Percentiles rank a stretch among this genome's conserved stretches.
Conservation (phyloP, 2,888 invertebrate species). For the Clusia tigrina region DNA sequence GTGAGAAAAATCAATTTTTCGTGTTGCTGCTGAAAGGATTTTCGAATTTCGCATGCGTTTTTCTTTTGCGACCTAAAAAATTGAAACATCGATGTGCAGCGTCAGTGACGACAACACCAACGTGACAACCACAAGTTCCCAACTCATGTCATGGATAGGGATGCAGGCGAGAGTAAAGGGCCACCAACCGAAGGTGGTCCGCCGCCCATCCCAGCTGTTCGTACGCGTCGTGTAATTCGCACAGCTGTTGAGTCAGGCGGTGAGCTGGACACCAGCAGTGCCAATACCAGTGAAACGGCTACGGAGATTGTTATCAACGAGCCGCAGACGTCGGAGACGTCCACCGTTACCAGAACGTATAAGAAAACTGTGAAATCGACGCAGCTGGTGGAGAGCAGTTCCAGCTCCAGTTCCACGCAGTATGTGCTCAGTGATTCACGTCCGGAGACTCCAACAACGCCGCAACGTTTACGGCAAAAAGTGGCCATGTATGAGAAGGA, state of each 20-base stretch:
- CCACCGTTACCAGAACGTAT: conserved; percentile 49
- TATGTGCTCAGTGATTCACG: conserved; percentile 39
- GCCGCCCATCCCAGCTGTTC: conserved; percentile 52
- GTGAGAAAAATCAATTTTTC: conserved; percentile 60
- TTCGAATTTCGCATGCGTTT: conserved; percentile 9
- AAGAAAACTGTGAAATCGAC: conserved; percentile 53
- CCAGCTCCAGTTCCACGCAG: conserved; percentile 32
- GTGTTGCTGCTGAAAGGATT: conserved; percentile 1
- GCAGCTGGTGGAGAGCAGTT: conserved; percentile 37
- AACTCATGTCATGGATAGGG: conserved; percentile 57
- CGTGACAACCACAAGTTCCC: conserved; percentile 33
- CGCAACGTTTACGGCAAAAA: conserved; percentile 72
- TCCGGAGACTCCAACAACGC: conserved; percentile 39
- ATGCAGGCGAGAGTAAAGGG: conserved; percentile 54
- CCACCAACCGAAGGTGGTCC: conserved; percentile 40
- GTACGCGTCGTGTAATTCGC: conserved; percentile 47
- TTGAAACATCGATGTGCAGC: conserved; percentile 4
- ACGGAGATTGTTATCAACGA: conserved; percentile 20
- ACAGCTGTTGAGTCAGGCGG: conserved; percentile 36
- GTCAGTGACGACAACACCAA: background rate
- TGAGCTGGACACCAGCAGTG: background rate
- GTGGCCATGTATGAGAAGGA: conserved; percentile 84
- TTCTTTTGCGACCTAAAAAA: background rate
- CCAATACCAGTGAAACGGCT: conserved; percentile 3
- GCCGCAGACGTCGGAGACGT: conserved; percentile 39